Evolutionary conservation across 2,888 invertebrate species (phyloP).

Genomic region (Eurytoma adleriae): DNA sequence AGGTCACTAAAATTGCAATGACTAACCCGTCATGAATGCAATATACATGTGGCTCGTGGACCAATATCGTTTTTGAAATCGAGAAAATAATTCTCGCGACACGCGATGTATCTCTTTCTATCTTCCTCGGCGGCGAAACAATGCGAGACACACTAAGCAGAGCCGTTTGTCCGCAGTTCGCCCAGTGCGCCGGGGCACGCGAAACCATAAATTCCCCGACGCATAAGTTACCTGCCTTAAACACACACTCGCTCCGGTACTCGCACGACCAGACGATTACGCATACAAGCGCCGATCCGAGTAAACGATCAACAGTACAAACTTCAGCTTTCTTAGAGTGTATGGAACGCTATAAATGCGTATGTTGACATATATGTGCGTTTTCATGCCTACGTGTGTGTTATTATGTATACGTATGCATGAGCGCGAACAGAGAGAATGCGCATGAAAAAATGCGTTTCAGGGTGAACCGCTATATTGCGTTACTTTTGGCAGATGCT

Average conservation of each 20-base stretch:
- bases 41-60: no score
- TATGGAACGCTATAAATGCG: neutral
- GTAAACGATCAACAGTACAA: conserved; percentile 40
- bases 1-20: no score
- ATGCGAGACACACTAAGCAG: conserved; percentile 18
- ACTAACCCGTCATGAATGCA: no score
- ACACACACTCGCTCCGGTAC: conserved; percentile 5
- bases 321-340: conserved; percentile 20
- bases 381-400: neutral
- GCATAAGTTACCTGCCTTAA: conserved; percentile 50
- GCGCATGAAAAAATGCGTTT: no score
- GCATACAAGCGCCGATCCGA: conserved; percentile 8
- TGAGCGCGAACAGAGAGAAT: no score
- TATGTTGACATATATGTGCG: neutral
- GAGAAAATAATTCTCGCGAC: conserved; percentile 44
- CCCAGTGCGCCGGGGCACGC: conserved; percentile 51
- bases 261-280: neutral
- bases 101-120: conserved; percentile 36
- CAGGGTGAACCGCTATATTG: no score
- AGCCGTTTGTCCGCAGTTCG: conserved; percentile 32
- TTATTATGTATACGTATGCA: no score
- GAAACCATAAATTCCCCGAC: conserved; percentile 62
- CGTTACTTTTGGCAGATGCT: no score
- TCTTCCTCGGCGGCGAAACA: conserved; percentile 31
- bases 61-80: neutral